Evolutionary conservation across 2,888 invertebrate species (phyloP).

Genomic region (Scaptomyza polygonia): DNA sequence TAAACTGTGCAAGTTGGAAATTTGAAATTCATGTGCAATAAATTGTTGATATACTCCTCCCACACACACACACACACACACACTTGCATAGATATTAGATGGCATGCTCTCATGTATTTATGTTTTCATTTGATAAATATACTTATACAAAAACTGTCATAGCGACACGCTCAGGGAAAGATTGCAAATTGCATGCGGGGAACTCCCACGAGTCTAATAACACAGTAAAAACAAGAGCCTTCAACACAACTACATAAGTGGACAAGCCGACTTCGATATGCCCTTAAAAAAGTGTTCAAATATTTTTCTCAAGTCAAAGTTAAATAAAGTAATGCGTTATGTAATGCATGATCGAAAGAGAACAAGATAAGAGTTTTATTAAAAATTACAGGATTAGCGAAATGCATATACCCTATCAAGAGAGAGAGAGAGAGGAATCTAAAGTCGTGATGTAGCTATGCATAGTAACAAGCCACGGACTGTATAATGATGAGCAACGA

Average conservation of each 20-base stretch:
- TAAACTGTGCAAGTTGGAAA: constrained; percentile 37
- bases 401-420: too few species aligned
- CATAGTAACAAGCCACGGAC: constrained; percentile 66
- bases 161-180: constrained; percentile 52
- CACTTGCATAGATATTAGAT: constrained; percentile 15
- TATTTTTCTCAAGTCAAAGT: too few species aligned
- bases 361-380: too few species aligned
- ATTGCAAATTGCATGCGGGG: constrained; percentile 67
- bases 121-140: constrained; percentile 66
- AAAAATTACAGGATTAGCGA: too few species aligned
- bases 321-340: too few species aligned
- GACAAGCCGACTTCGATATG: not conserved
- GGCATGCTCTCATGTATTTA: constrained; percentile 41
- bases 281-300: constrained; percentile 28
- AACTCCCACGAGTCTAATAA: constrained; percentile 71
- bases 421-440: constrained; percentile 66
- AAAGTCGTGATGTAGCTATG: constrained; percentile 59
- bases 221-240: constrained; percentile 40
- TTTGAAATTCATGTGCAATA: constrained; percentile 64
- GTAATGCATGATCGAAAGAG: too few species aligned
- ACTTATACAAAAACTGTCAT: constrained; percentile 60
- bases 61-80: constrained; percentile 2
- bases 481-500: constrained; percentile 72
- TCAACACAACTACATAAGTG: not conserved
- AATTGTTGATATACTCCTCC: constrained; percentile 49